phyloP scores from a whole-genome alignment of 2,888 invertebrate genomes.

The Coenonympha glycerion region DNA sequence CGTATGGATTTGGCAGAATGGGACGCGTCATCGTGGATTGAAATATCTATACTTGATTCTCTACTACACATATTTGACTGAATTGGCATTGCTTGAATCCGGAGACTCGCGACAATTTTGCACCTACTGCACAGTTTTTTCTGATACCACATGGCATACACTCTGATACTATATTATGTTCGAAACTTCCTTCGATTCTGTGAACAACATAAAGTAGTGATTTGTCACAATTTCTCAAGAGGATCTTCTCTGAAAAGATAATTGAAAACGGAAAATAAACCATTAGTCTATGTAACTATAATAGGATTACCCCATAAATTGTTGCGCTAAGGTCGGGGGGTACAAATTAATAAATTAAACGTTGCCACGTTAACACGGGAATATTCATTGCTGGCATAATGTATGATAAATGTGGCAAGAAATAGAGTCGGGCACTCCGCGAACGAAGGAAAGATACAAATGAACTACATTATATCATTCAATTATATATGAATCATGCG shows the following conservation, averaged over 20 bases:
- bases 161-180: no score
- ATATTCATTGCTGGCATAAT: conserved; percentile 66
- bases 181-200: no score
- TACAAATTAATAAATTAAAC: conserved; percentile 66
- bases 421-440: conserved; percentile 33
- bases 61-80: no score
- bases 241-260: conserved; percentile 9
- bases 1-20: no score
- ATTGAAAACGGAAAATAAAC: conserved; percentile 13
- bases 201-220: no score
- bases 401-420: conserved; percentile 61
- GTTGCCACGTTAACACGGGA: conserved; percentile 58
- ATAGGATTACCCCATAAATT: conserved; percentile 43
- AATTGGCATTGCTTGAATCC: no score
- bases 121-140: not conserved
- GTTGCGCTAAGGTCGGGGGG: conserved; percentile 43
- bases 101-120: no score
- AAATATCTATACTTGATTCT: no score
- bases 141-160: no score
- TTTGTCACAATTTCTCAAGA: conserved; percentile 7
- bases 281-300: conserved; percentile 13
- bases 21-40: no score
- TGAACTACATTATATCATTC: not conserved
- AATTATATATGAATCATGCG: no score
- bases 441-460: not conserved